These are phyloP conservation scores for Gisinianus flammeolus DNA, from an alignment of 2,888 invertebrate genomes.

Conservation along the genomic window DNA sequence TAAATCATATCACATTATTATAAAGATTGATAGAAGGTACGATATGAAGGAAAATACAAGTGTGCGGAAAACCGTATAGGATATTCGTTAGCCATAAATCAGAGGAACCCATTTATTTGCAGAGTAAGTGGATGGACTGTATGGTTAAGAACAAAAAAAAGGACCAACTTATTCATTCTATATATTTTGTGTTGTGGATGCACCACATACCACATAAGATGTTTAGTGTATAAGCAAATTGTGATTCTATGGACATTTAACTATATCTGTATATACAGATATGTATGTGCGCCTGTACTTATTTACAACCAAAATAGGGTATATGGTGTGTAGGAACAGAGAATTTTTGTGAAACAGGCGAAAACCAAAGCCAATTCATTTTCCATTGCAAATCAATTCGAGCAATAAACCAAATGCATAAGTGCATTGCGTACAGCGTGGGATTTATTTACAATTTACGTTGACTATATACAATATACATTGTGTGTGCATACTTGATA, in stretches of 20 bases:
- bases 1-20: not conserved
- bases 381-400: slow-evolving; percentile 19
- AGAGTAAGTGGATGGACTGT: not conserved
- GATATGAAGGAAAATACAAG: not conserved
- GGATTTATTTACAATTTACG: not conserved
- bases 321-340: not conserved
- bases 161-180: no score
- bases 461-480: no score
- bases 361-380: slow-evolving; percentile 16
- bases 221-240: no score
- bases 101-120: not conserved
- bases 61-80: not conserved
- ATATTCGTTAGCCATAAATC: not conserved
- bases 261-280: not conserved
- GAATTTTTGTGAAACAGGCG: slow-evolving; percentile 3
- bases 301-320: not conserved
- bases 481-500: no score
- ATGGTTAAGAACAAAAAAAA: no score
- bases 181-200: no score
- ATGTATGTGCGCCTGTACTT: not conserved
- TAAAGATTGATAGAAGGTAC: no score
- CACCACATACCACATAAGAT: not conserved
- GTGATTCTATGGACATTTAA: not conserved
- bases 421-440: not conserved
- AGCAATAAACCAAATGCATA: not conserved